Base-by-base conservation (phyloP, 2,113 vertebrate genomes). In the Nothoprocta pentlandii region DNA sequence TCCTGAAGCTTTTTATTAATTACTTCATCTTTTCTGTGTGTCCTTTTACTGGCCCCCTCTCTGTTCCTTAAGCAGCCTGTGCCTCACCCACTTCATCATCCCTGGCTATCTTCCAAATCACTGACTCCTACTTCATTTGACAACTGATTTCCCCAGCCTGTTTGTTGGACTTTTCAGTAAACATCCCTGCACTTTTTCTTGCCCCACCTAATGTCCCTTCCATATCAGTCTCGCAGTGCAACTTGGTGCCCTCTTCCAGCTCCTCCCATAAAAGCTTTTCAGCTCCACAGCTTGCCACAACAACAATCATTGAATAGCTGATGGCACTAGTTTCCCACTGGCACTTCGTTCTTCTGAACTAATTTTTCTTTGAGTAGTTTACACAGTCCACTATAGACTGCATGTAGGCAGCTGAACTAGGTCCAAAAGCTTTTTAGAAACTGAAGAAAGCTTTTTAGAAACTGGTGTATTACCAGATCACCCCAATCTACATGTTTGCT, bases 21-120 rank as follows among this genome's bases (percentile, higher is more conserved):
- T 75, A 96, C 86, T 89, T 96, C 89, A 96, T 93, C 89, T 3
- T 4, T 86, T 66, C 8, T 21, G 56, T n/a, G 14, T 73, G 69
- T 68, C 77, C 49, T 56, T 80, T 78, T 21, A 56, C 34, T 94
- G 86, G 74, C 77, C 30, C n/a, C 61, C 93, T 77, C 86, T 84
- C 77, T 84, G 80, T 62, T 80, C 80, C 80, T 87, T 54, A 42
- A 17, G 22, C 16, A 85, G 80, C 51, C 21, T 6, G 5, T 36
- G 78, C 93, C 67, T 66, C 73, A 75, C 78, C 61, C 90, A 79
- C 69, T 64, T 71, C 67, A 63, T 68, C 81, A 47, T 61, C 69
- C 66, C 0, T 0, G 90, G 87, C 51, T 39, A 32, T 84, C 2
- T 3, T 92, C 64, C 85, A 64, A 79, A 12, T 74, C 4, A 2